Evolutionary conservation across 1,140 invertebrate species (phyloP), one percentile per base, ranked within the genome.

Genomic region (Dendrolimus kikuchii): DNA sequence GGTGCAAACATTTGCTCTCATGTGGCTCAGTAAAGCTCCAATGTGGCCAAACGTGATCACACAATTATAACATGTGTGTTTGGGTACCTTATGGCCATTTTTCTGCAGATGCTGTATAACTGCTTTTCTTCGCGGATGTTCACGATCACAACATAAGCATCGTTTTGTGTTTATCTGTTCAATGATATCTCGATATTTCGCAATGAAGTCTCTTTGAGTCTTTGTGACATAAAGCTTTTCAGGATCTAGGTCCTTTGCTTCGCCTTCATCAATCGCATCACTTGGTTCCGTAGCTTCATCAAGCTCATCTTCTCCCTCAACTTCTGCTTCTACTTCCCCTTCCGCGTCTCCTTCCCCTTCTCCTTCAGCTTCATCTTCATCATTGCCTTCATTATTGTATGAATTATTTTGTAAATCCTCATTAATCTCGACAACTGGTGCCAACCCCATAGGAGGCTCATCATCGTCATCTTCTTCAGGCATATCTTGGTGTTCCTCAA

Each of bases 51-150:
- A 89, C 0, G 89, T 89, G 5, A 89, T 78, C 39, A 90, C 87
- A 62, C 89, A 90, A 69, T 89, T 89, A 54, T 90, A 90, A 55
- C 89, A 90, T 2, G 89, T 90, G 59, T 89, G 89, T 53, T 88
- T 88, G 8, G 87, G 87, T 9, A 88, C 83, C 57, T 85, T 87
- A 43, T 82, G 79, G 5, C 87, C 87, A 66, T 86, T 88, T 64
- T 88, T 88, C 60, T 88, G 87, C 43, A 88, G 68, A 59, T 88
- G 87, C 53, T 88, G 86, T 58, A 88, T 88, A 36, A 88, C 87
- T 1, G 86, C 85, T 60, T 88, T 88, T 54, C 87, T 71, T 0
- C 86, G 70, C 0, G 87, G 85, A 65, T 88, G 77, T 62, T 81
- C 77, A 56, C 72, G 79, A 41, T 87, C 74, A 55, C 87, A 88